Evolutionary conservation across 2,888 invertebrate species (phyloP).

Genomic region (Orthonychiurus folsomi): DNA sequence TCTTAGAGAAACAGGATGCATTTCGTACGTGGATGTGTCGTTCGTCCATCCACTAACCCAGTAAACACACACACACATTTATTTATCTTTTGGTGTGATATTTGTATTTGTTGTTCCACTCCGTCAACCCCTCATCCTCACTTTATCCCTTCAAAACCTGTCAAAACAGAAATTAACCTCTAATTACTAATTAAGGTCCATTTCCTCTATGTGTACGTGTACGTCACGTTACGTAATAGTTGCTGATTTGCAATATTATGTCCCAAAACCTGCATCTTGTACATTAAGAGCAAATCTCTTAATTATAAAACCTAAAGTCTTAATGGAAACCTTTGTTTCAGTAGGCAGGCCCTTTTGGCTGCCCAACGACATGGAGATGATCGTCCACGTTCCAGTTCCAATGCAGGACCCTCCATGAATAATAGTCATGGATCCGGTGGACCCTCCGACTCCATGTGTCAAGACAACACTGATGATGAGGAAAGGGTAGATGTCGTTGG

Average conservation of each 20-base stretch:
- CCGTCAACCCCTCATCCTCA: constrained; percentile 15
- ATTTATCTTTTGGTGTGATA: neutral
- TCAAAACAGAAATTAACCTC: constrained; percentile 30
- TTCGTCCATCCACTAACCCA: constrained; percentile 25
- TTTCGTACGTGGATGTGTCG: too few species aligned
- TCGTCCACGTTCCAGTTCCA: constrained; percentile 38
- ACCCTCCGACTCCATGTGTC: constrained; percentile 40
- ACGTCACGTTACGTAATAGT: constrained; percentile 23
- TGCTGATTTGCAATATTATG: too few species aligned
- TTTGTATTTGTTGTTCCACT: constrained; percentile 14
- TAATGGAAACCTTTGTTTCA: constrained; percentile 43
- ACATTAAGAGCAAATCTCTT: too few species aligned
- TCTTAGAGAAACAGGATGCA: neutral
- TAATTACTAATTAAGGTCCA: constrained; percentile 24
- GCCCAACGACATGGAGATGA: constrained; percentile 46
- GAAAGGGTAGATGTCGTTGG: constrained; percentile 81
- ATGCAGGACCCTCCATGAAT: constrained; percentile 37
- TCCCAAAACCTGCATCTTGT: too few species aligned
- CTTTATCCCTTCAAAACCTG: constrained; percentile 22
- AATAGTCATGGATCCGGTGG: constrained; percentile 40
- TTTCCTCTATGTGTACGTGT: constrained; percentile 14
- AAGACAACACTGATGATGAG: constrained; percentile 59
- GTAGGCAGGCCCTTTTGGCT: constrained; percentile 57
- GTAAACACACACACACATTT: constrained; percentile 11
- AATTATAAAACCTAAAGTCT: too few species aligned